Evolutionary conservation across 2,888 invertebrate genomes (phyloP), one percentile per base, ranked within the genome.

Genomic region (Brenthis daphne): DNA sequence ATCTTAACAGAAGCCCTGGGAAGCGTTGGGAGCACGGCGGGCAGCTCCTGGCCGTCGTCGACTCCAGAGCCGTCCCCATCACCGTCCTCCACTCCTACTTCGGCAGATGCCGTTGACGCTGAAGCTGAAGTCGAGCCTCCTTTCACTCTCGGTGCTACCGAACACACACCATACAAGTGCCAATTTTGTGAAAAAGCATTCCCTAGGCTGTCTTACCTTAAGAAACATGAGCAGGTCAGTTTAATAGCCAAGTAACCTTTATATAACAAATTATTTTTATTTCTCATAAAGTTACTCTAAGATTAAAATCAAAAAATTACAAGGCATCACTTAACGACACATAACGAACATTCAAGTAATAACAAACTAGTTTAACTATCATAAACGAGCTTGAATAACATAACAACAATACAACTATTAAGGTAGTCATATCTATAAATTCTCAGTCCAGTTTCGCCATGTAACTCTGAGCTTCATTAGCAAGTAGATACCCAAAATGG

Each of bases 131-230:
- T 90, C 57, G 94, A 94, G 73, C 92, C 95, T 57, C 94, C 94
- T 61, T 95, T 94, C 87, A 95, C 95, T 33, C 93, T 95, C 76
- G 95, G 95, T 58, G 94, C 95, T 73, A 95, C 95, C 24, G 96
- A 96, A 79, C 93, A 95, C 86, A 96, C 97, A 75, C 97, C 97
- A 73, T 97, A 97, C 94, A 96, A 96, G 83, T 98, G 98, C 91
- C 96, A 96, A 89, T 98, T 97, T 93, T 98, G 98, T 93, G 97
- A 98, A 84, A 96, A 97, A 87, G 97, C 97, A 76, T 98, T 98
- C 90, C 96, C 97, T 20, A 94, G 97, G 77, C 95, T 96, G 76
- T 96, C 96, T 74, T 96, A 97, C 86, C 94, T 98, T 79, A 97
- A 97, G 92, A 96, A 97, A 90, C 98, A 98, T 94, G 97, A 98